Conservation (phyloP, 2,888 invertebrate genomes). For the Corythucha ciliata region DNA sequence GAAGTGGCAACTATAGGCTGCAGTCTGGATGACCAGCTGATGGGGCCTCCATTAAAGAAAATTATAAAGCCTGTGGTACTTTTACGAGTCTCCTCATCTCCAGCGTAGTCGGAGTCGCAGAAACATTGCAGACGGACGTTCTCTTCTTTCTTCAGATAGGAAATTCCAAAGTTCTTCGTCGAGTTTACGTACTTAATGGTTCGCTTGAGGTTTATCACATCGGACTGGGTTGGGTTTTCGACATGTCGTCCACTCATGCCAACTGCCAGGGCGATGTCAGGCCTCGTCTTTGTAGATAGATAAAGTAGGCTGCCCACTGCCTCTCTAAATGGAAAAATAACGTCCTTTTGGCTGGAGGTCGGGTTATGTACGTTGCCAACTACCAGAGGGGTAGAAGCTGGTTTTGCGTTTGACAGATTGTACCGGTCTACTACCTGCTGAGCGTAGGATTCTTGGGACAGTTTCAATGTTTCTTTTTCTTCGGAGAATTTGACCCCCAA, state of each 20-base stretch:
- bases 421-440: conserved; percentile 7
- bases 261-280: conserved; percentile 12
- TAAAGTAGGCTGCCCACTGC: no score
- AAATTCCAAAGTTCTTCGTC: no score
- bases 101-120: no score
- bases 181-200: background rate
- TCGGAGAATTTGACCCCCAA: conserved; percentile 2
- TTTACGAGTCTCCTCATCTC: no score
- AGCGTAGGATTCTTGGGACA: conserved; percentile 10
- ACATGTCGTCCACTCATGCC: conserved; percentile 3
- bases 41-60: no score
- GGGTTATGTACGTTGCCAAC: background rate
- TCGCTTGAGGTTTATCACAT: conserved; percentile 5
- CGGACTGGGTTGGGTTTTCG: conserved; percentile 2
- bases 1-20: no score
- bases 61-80: no score
- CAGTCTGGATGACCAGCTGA: no score
- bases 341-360: background rate
- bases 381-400: conserved; percentile 6
- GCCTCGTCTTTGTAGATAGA: conserved; percentile 11
- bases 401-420: conserved; percentile 7
- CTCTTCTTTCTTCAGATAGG: no score
- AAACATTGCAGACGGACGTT: no score
- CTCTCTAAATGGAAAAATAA: no score
- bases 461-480: conserved; percentile 1